phyloP scores from a whole-genome alignment of 2,888 invertebrate species.

The Orchesella flavescens region DNA sequence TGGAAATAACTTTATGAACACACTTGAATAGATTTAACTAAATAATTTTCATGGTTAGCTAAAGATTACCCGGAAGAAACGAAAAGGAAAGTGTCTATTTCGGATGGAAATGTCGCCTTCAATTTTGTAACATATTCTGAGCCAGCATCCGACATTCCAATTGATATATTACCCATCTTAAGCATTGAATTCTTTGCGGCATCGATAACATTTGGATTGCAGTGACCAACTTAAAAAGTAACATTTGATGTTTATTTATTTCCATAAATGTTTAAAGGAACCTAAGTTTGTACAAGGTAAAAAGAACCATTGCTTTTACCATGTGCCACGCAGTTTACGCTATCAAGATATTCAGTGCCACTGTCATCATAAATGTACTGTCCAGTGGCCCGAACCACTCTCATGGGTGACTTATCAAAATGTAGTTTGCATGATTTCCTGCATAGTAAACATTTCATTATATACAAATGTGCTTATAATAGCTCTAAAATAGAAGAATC shows the following conservation, averaged over 20 bases:
- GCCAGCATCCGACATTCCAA: slow-evolving; percentile 76
- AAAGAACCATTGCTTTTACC: slow-evolving; percentile 74
- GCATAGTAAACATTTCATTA: slow-evolving; percentile 6
- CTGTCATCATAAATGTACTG: slow-evolving; percentile 79
- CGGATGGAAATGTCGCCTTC: slow-evolving; percentile 75
- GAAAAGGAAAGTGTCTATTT: slow-evolving; percentile 76
- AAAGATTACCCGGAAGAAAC: slow-evolving; percentile 77
- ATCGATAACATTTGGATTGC: slow-evolving; percentile 76
- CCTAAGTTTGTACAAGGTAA: too few species aligned
- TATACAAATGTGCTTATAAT: too few species aligned
- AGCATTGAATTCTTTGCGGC: slow-evolving; percentile 76
- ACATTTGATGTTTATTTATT: too few species aligned
- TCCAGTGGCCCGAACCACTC: slow-evolving; percentile 76
- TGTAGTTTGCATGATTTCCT: slow-evolving; percentile 72
- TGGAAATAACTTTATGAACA: slow-evolving; percentile 71
- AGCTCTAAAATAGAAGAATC: too few species aligned
- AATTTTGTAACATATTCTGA: slow-evolving; percentile 75
- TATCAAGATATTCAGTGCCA: slow-evolving; percentile 77
- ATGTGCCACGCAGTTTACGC: slow-evolving; percentile 79
- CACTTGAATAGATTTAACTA: too few species aligned
- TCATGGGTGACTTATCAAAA: slow-evolving; percentile 74
- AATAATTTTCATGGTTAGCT: too few species aligned
- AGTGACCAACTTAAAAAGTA: slow-evolving; percentile 73
- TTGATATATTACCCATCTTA: slow-evolving; percentile 76
- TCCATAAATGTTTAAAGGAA: too few species aligned